Evolutionary conservation across 1,140 invertebrate genomes (phyloP).

Genomic region (Drosophila funebris): DNA sequence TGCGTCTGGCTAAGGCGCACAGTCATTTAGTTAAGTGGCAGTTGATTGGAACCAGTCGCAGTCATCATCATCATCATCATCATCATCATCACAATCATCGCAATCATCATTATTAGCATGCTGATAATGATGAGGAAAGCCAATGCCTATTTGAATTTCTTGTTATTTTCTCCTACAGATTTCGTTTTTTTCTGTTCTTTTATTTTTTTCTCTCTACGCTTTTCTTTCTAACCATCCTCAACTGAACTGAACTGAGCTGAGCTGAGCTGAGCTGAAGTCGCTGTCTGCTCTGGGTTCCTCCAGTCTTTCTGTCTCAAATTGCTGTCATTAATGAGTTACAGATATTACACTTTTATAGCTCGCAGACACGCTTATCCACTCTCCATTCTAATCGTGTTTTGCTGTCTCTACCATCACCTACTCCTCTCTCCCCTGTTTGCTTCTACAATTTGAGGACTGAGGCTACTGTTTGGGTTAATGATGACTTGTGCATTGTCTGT

Average conservation of each 20-base stretch:
- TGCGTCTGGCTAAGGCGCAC: slow-evolving; percentile 62
- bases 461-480: slow-evolving; percentile 76
- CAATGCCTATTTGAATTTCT: slow-evolving; percentile 38
- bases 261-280: neutral
- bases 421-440: slow-evolving; percentile 5
- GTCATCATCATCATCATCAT: slow-evolving; percentile 45
- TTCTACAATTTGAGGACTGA: slow-evolving; percentile 18
- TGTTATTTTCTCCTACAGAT: slow-evolving; percentile 32
- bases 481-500: slow-evolving; percentile 53
- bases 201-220: neutral
- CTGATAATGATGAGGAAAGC: slow-evolving; percentile 16
- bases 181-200: slow-evolving; percentile 23
- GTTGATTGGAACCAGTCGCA: slow-evolving; percentile 78
- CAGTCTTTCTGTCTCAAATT: slow-evolving; percentile 54
- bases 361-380: slow-evolving; percentile 80
- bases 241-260: neutral
- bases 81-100: slow-evolving; percentile 6
- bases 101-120: neutral
- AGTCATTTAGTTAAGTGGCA: slow-evolving; percentile 82
- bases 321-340: slow-evolving; percentile 81
- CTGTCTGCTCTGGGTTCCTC: neutral
- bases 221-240: neutral
- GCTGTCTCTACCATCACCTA: neutral
- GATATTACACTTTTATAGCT: slow-evolving; percentile 82
- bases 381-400: slow-evolving; percentile 68